phyloP scores from a whole-genome alignment of 2,888 invertebrate species.

The Sphaerophoria taeniata region DNA sequence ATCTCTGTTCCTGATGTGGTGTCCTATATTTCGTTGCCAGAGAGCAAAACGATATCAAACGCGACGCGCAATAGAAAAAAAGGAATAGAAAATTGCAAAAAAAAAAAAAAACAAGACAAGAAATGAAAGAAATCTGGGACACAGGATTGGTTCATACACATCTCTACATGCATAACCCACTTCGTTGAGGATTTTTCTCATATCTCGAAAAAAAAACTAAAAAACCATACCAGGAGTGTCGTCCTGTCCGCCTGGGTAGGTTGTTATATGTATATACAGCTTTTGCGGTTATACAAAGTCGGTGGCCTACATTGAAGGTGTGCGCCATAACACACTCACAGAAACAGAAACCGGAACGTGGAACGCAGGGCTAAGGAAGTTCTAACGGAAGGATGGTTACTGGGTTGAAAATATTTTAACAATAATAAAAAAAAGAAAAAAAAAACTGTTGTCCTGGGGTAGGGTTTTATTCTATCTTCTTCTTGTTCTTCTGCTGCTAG shows the following conservation, averaged over 20 bases:
- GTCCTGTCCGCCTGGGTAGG: slow-evolving; percentile 30
- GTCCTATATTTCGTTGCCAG: slow-evolving; percentile 57
- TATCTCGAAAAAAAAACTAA: slow-evolving; percentile 26
- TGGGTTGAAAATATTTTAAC: slow-evolving; percentile 41
- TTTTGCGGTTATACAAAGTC: slow-evolving; percentile 66
- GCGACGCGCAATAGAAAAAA: slow-evolving; percentile 62
- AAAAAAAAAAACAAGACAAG: background rate
- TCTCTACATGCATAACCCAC: no score
- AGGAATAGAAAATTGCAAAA: background rate
- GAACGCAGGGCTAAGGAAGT: slow-evolving; percentile 10
- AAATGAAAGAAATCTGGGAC: slow-evolving; percentile 60
- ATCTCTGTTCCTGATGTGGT: slow-evolving; percentile 48
- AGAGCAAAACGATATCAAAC: slow-evolving; percentile 58
- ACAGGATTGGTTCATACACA: slow-evolving; percentile 68
- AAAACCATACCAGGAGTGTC: slow-evolving; percentile 28
- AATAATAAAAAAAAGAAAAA: slow-evolving; percentile 32
- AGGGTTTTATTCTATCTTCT: slow-evolving; percentile 34
- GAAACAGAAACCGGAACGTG: slow-evolving; percentile 8
- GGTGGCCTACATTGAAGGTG: slow-evolving; percentile 68
- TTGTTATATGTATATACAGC: background rate
- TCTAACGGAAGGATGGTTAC: slow-evolving; percentile 52
- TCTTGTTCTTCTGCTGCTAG: background rate
- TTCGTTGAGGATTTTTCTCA: slow-evolving; percentile 41
- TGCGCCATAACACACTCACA: slow-evolving; percentile 24
- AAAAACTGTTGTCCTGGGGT: slow-evolving; percentile 39